Conservation (phyloP, 1,140 invertebrate genomes). For the Magallana gigas region DNA sequence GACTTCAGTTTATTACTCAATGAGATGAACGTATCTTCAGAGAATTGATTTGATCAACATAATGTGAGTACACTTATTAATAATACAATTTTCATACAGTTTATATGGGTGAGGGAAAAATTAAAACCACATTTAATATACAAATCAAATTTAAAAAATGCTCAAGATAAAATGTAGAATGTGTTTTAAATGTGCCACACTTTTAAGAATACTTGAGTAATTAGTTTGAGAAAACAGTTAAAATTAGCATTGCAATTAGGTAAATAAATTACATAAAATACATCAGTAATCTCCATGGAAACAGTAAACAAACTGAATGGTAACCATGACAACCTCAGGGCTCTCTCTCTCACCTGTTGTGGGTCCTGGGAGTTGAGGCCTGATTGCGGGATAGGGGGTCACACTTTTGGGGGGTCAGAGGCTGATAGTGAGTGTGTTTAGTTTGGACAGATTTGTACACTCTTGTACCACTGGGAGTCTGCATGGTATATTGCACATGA, state of each 20-base stretch:
- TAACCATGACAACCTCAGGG: conserved; percentile 27
- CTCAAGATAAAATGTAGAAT: not conserved
- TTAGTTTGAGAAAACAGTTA: not conserved
- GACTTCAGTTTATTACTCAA: no score
- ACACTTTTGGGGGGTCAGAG: conserved; percentile 59
- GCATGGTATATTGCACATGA: conserved; percentile 62
- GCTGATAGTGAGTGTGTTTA: conserved; percentile 61
- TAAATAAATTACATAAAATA: not conserved
- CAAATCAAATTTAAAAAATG: no score
- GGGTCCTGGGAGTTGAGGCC: conserved; percentile 34
- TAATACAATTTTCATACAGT: no score
- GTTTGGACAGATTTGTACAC: conserved; percentile 59
- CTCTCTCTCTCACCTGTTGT: conserved; percentile 49
- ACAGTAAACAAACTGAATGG: conserved; percentile 22
- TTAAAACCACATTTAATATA: no score
- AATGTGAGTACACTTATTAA: no score
- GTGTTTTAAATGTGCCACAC: conserved; percentile 31
- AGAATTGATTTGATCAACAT: no score
- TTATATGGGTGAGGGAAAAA: no score
- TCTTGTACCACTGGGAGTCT: conserved; percentile 47
- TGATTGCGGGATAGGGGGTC: conserved; percentile 53
- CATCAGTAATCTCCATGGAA: conserved; percentile 10
- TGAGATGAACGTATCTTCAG: no score
- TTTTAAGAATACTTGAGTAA: not conserved
- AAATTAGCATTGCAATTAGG: no score